Conservation (phyloP, 1,140 invertebrate genomes). For the Stenopsyche tienmushanensis region DNA sequence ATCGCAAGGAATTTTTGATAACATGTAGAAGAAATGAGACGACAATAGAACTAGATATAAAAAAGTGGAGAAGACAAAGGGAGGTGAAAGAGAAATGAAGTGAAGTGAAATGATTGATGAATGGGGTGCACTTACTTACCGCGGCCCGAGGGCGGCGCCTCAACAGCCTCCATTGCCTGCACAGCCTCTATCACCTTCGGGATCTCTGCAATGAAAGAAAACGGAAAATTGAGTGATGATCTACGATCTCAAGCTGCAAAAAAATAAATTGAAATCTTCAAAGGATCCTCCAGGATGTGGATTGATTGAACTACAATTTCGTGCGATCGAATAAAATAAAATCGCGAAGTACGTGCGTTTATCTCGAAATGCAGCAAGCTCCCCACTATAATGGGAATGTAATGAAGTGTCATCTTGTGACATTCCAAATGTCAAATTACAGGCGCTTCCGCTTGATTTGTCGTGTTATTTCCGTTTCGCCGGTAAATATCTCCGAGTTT, state of each 20-base stretch:
- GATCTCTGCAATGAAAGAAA: constrained; percentile 46
- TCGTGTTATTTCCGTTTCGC: constrained; percentile 18
- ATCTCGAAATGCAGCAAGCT: no score
- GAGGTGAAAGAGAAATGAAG: constrained; percentile 23
- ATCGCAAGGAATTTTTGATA: no score
- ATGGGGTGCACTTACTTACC: constrained; percentile 58
- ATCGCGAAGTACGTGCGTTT: neutral
- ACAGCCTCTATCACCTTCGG: constrained; percentile 53
- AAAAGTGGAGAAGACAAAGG: neutral
- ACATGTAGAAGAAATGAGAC: no score
- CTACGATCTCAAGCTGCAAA: neutral
- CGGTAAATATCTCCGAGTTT: constrained; percentile 3
- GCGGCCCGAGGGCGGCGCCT: constrained; percentile 53
- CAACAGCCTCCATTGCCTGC: constrained; percentile 55
- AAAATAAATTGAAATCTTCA: neutral
- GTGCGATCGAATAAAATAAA: neutral
- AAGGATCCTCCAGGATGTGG: neutral
- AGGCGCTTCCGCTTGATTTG: constrained; percentile 31
- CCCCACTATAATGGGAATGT: constrained; percentile 25
- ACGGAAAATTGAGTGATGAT: constrained; percentile 4
- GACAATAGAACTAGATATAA: no score
- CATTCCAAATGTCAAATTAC: constrained; percentile 34
- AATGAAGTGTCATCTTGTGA: constrained; percentile 28
- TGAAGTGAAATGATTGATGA: constrained; percentile 51
- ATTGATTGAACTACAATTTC: neutral